Percentiles rank a stretch among this genome's conserved stretches.
phyloP scores from a whole-genome alignment of 2,888 invertebrate species.

The Aspidiotus rigidus region DNA sequence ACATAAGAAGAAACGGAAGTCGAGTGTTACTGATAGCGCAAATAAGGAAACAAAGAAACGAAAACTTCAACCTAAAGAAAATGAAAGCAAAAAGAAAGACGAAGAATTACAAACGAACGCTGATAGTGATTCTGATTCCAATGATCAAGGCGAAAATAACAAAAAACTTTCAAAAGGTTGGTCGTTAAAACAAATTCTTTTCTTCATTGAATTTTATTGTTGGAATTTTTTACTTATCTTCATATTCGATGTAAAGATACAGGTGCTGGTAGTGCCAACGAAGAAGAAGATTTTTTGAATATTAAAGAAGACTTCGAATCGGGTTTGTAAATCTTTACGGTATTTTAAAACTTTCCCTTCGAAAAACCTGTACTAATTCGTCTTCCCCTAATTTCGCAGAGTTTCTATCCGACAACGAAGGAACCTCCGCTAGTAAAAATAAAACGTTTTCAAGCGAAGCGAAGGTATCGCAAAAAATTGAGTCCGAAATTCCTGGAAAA shows the following conservation, averaged over 20 bases:
- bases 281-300: slow-evolving; percentile 30
- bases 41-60: slow-evolving; percentile 18
- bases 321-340: slow-evolving; percentile 6
- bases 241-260: not conserved
- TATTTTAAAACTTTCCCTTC: not conserved
- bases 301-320: slow-evolving; percentile 28
- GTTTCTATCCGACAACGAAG: slow-evolving; percentile 21
- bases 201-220: too few relatives aligned
- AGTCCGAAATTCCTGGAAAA: not conserved
- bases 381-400: not conserved
- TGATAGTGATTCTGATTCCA: slow-evolving; percentile 4
- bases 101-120: not conserved
- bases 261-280: not conserved
- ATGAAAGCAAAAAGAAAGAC: not conserved
- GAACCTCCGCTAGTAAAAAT: not conserved
- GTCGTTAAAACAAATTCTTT: not conserved
- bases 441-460: not conserved
- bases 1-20: slow-evolving; percentile 26
- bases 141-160: not conserved
- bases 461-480: slow-evolving; percentile 10
- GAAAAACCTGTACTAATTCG: not conserved
- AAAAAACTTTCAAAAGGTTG: not conserved
- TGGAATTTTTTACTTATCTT: too few relatives aligned
- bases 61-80: slow-evolving; percentile 3
- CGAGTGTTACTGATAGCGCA: not conserved